Evolutionary conservation across 2,888 invertebrate species (phyloP).

Genomic region (Hydrotaea cyrtoneurina): DNA sequence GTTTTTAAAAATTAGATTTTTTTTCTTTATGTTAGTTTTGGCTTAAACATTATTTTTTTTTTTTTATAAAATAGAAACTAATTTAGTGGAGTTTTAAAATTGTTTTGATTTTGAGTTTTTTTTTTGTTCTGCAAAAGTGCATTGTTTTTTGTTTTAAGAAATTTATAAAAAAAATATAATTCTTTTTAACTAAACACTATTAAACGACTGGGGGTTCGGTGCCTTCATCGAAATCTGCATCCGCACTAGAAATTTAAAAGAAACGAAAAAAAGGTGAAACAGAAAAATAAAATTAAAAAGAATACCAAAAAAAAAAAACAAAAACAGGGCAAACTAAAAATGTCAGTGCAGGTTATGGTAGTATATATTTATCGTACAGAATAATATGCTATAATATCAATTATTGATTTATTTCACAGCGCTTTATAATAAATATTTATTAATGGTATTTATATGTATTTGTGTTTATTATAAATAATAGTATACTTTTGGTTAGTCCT

Average conservation of each 20-base stretch:
- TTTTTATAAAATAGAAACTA: slow-evolving; percentile 64
- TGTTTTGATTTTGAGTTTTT: slow-evolving; percentile 39
- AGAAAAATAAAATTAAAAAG: slow-evolving; percentile 49
- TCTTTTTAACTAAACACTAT: slow-evolving; percentile 67
- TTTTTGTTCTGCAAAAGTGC: slow-evolving; percentile 52
- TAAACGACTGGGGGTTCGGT: slow-evolving; percentile 81
- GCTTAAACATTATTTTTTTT: slow-evolving; percentile 66
- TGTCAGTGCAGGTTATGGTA: neutral
- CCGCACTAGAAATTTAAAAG: slow-evolving; percentile 70
- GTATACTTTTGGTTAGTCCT: slow-evolving; percentile 43
- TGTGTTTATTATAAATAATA: slow-evolving; percentile 54
- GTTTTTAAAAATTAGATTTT: slow-evolving; percentile 54
- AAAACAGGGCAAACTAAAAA: slow-evolving; percentile 43
- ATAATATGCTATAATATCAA: slow-evolving; percentile 66
- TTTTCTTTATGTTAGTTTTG: slow-evolving; percentile 63
- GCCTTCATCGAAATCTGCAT: slow-evolving; percentile 77
- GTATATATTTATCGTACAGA: slow-evolving; percentile 16
- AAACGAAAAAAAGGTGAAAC: slow-evolving; percentile 51
- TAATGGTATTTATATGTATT: slow-evolving; percentile 34
- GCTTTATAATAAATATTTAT: slow-evolving; percentile 57
- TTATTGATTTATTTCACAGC: slow-evolving; percentile 73
- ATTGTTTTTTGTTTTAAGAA: slow-evolving; percentile 44
- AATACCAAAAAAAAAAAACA: slow-evolving; percentile 57
- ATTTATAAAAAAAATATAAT: slow-evolving; percentile 45
- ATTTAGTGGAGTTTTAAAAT: slow-evolving; percentile 33